Conservation (phyloP, 53 echinoderm and acorn worm species). For the Arbacia lixula region DNA sequence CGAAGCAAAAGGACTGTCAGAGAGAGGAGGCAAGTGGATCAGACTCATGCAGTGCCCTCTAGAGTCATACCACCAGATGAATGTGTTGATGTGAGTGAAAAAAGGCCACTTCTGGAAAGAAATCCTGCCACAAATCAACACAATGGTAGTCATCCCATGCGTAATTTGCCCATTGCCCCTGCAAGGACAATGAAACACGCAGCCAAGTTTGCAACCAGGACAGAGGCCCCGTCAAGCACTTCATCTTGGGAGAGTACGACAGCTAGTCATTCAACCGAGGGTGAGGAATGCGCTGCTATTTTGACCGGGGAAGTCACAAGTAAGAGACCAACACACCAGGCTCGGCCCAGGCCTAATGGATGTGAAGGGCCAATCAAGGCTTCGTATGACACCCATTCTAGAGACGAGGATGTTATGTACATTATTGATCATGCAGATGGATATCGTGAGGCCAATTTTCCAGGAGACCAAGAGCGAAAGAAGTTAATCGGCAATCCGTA, state of each 20-base stretch:
- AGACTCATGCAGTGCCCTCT: neutral
- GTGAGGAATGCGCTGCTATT: constrained; percentile 45
- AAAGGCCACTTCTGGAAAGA: too few species aligned
- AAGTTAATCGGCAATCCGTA: constrained; percentile 42
- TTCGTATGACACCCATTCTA: neutral
- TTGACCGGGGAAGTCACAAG: neutral
- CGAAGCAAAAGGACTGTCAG: neutral
- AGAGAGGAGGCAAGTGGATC: neutral
- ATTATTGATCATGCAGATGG: neutral
- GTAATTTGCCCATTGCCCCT: neutral
- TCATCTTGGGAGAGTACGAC: constrained; percentile 36
- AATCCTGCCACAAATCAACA: too few species aligned
- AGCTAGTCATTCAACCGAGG: constrained; percentile 38
- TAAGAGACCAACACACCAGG: neutral
- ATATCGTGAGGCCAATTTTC: neutral
- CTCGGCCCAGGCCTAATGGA: neutral
- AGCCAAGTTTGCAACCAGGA: neutral
- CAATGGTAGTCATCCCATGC: neutral
- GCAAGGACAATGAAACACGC: neutral
- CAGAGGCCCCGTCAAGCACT: constrained; percentile 3
- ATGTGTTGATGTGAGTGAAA: neutral
- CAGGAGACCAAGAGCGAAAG: constrained; percentile 4
- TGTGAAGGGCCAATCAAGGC: neutral
- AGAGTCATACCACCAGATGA: neutral
- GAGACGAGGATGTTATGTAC: neutral